These are phyloP conservation scores for Caenorhabditis drosophilae DNA, from an alignment of 2,888 invertebrate species.

Conservation along the genomic window DNA sequence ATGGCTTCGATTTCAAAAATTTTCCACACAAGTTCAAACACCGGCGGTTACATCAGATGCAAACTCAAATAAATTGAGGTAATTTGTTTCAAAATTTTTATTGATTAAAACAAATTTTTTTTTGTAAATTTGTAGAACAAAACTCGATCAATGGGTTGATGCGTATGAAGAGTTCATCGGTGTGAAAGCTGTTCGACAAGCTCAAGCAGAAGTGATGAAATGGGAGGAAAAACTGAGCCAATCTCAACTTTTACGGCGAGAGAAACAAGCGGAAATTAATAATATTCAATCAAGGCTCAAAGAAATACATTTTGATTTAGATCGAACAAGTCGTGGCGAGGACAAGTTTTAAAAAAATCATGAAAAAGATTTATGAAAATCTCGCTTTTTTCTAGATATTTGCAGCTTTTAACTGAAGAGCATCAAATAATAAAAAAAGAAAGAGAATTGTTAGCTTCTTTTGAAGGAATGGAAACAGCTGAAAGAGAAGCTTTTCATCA, in stretches of 20 bases:
- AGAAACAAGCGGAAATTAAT: conserved; percentile 75
- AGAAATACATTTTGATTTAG: conserved; percentile 79
- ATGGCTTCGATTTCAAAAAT: neutral
- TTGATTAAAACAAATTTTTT: neutral
- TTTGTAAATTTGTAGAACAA: conserved; percentile 10
- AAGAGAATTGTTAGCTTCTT: conserved; percentile 73
- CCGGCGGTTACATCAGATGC: neutral
- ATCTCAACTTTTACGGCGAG: conserved; percentile 77
- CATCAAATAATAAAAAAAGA: conserved; percentile 74
- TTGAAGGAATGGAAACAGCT: conserved; percentile 77
- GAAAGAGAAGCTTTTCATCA: conserved; percentile 76
- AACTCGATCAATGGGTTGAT: conserved; percentile 35
- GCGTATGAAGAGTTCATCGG: conserved; percentile 74
- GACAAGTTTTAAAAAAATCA: too few relatives aligned
- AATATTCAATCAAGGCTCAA: conserved; percentile 77
- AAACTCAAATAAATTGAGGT: neutral
- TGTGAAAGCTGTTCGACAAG: conserved; percentile 79
- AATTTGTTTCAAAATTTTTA: neutral
- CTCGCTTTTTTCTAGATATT: conserved; percentile 71
- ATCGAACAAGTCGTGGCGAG: conserved; percentile 80
- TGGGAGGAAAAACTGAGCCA: conserved; percentile 76
- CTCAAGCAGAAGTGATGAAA: conserved; percentile 78
- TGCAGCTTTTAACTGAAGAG: conserved; percentile 79
- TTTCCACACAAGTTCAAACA: neutral
- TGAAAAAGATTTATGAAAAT: too few relatives aligned